Conservation (phyloP, 2,888 invertebrate species). For the Seira ritae region DNA sequence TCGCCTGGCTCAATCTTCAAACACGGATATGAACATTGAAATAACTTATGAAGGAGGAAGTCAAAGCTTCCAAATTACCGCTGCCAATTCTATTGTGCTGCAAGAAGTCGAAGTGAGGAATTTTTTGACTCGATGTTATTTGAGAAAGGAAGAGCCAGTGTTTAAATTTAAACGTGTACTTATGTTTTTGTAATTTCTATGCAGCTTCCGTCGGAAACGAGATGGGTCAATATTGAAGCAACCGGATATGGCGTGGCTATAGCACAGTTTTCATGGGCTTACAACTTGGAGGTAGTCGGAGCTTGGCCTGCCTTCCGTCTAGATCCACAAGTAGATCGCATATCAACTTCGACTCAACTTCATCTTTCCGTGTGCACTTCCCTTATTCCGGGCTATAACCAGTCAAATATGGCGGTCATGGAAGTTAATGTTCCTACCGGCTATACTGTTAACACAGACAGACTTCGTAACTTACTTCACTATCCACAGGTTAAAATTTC, state of each 20-base stretch:
- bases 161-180: too few species aligned
- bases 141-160: too few species aligned
- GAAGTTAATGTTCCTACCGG: conserved; percentile 93
- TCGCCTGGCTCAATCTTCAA: conserved; percentile 79
- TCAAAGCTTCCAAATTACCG: conserved; percentile 79
- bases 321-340: conserved; percentile 90
- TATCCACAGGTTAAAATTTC: conserved; percentile 65
- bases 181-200: conserved; percentile 60
- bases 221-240: conserved; percentile 84
- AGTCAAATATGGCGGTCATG: conserved; percentile 93
- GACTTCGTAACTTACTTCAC: conserved; percentile 68
- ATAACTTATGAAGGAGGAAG: conserved; percentile 79
- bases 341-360: conserved; percentile 85
- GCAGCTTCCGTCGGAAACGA: conserved; percentile 79
- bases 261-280: conserved; percentile 86
- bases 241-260: conserved; percentile 88
- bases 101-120: conserved; percentile 85
- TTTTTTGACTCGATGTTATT: too few species aligned
- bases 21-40: conserved; percentile 78
- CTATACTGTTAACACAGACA: conserved; percentile 86
- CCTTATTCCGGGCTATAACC: conserved; percentile 76
- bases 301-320: conserved; percentile 91
- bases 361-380: conserved; percentile 86
- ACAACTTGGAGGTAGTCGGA: conserved; percentile 90
- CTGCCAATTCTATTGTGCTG: conserved; percentile 87